Conservation (phyloP, 2,888 invertebrate species). For the Drosophila neotestacea region DNA sequence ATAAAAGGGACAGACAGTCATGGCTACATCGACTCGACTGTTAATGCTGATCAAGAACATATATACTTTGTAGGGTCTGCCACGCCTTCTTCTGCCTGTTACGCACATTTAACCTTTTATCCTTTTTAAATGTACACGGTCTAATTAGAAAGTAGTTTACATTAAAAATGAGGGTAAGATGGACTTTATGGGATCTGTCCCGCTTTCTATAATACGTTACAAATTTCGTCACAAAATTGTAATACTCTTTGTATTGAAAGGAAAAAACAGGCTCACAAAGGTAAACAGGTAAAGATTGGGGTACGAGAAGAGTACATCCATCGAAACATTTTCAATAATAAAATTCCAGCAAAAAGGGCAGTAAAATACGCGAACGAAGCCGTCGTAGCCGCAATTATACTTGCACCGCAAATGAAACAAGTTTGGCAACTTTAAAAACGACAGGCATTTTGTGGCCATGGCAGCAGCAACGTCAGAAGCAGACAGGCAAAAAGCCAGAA, state of each 20-base stretch:
- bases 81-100: too few species aligned
- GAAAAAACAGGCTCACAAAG: conserved; percentile 13
- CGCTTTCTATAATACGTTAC: neutral
- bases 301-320: conserved; percentile 33
- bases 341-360: conserved; percentile 71
- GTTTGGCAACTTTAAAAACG: conserved; percentile 78
- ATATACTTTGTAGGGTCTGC: too few species aligned
- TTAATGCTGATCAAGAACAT: too few species aligned
- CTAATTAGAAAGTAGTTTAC: too few species aligned
- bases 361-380: conserved; percentile 39
- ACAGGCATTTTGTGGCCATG: conserved; percentile 74
- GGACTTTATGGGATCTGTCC: neutral
- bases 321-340: conserved; percentile 79
- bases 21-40: too few species aligned
- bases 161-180: too few species aligned
- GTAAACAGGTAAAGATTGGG: conserved; percentile 27
- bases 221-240: too few species aligned
- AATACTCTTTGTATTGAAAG: neutral
- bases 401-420: conserved; percentile 80
- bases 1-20: too few species aligned
- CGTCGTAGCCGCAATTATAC: conserved; percentile 72
- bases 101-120: too few species aligned
- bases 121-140: too few species aligned
- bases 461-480: conserved; percentile 22
- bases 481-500: conserved; percentile 16